Conservation (phyloP, 1,140 invertebrate genomes). For the Polypedilum pembai region DNA sequence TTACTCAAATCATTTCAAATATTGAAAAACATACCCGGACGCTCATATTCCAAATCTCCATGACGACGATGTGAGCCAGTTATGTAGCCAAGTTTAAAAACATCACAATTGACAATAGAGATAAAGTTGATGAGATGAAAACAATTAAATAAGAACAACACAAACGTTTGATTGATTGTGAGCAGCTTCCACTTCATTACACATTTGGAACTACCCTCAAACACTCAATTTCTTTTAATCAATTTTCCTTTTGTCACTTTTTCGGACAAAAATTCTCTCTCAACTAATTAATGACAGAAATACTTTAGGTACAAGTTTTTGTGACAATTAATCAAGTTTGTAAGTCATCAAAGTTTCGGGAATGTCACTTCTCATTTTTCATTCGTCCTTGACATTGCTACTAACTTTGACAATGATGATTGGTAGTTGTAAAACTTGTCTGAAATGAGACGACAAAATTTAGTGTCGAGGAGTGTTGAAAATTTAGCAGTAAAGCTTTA, state of each 20-base stretch:
- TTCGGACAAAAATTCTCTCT: background rate
- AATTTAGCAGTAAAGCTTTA: too few species aligned
- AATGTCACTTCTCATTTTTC: conserved; percentile 13
- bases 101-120: conserved; percentile 32
- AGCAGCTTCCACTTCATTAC: conserved; percentile 25
- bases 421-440: too few species aligned
- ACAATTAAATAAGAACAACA: conserved; percentile 21
- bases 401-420: background rate
- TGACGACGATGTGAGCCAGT: conserved; percentile 67
- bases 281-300: background rate
- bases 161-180: conserved; percentile 26
- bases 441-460: too few species aligned
- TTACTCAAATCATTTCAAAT: too few species aligned
- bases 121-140: background rate
- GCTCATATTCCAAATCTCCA: conserved; percentile 66
- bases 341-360: background rate
- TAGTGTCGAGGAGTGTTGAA: too few species aligned
- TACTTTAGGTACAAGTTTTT: background rate
- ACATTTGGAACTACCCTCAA: conserved; percentile 7
- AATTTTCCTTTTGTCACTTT: background rate
- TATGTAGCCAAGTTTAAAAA: conserved; percentile 58
- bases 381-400: background rate
- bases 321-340: background rate
- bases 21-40: conserved; percentile 51
- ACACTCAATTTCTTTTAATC: background rate